Evolutionary conservation across 1,140 invertebrate genomes (phyloP).

Genomic region (Cyphomyrmex costatus): DNA sequence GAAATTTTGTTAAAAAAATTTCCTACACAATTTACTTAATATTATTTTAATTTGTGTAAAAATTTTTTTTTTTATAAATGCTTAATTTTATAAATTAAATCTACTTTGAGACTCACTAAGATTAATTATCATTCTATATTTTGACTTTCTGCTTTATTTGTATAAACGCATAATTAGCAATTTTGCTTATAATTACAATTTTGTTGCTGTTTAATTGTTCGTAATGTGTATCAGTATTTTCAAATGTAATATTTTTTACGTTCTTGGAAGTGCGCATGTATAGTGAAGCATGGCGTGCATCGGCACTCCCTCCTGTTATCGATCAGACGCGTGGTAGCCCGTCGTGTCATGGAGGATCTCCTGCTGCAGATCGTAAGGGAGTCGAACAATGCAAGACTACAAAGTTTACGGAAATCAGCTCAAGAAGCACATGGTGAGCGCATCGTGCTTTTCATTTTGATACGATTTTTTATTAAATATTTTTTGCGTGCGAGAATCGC

Average conservation of each 20-base stretch:
- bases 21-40: neutral
- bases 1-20: neutral
- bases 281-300: constrained; percentile 65
- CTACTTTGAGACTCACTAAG: neutral
- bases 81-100: neutral
- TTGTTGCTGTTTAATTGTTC: neutral
- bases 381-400: constrained; percentile 91
- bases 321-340: constrained; percentile 83
- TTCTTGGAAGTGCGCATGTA: constrained; percentile 67
- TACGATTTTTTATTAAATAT: neutral
- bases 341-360: constrained; percentile 92
- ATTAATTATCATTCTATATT: neutral
- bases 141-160: neutral
- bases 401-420: constrained; percentile 91
- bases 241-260: constrained; percentile 42
- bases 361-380: constrained; percentile 93
- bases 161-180: neutral
- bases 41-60: neutral
- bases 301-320: constrained; percentile 79
- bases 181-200: neutral
- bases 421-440: constrained; percentile 93
- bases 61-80: neutral
- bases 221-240: neutral
- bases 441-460: neutral
- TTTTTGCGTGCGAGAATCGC: neutral